Evolutionary conservation across 2,113 vertebrate genomes (phyloP), one percentile per base, ranked within the genome.

Genomic region (Poeciliopsis prolifica): DNA sequence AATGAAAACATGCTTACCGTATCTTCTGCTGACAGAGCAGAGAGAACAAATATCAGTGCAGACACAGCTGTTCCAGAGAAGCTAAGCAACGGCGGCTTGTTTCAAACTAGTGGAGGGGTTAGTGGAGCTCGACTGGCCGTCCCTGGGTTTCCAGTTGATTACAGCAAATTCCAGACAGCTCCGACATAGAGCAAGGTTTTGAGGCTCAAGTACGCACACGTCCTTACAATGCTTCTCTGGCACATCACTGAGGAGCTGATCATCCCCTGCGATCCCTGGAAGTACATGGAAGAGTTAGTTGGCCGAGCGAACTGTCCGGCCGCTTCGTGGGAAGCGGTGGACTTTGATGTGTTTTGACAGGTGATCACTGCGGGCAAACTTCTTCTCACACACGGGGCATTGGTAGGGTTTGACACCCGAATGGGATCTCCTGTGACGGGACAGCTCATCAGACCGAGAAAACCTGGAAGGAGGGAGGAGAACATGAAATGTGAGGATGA

Each of bases 261-360:
- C 74, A 64, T 63, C 70, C 74, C 76, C 77, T 81, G 70, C 62
- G 51, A 80, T 74, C 7, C 15, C 7, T 51, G 58, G 2, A 37
- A 60, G 33, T 19, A 3, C 42, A 33, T 44, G 0, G 3, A 5
- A n/a, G 80, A 19, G 2, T 96, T 94, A 96, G 94, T 95, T 96
- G 72, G 94, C 79, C 0, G 95, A 85, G 42, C 96, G 95, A 13
- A 94, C 88, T 0, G 96, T 92, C 65, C 97, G 95, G 87, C 92
- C 95, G 91, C 94, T 95, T 74, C 97, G 93, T 0, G 97, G 97
- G 89, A 98, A 97, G 29, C 97, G 96, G 85, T 98, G 97, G 86
- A 98, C 97, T 93, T 98, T 98, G 93, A 98, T 92, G 28, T 98
- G 97, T 86, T 98, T 98, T 81, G 97, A 98, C 82, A 98, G 95